Base-by-base conservation (phyloP, 2,113 vertebrate genomes). In the Cavia aperea region DNA sequence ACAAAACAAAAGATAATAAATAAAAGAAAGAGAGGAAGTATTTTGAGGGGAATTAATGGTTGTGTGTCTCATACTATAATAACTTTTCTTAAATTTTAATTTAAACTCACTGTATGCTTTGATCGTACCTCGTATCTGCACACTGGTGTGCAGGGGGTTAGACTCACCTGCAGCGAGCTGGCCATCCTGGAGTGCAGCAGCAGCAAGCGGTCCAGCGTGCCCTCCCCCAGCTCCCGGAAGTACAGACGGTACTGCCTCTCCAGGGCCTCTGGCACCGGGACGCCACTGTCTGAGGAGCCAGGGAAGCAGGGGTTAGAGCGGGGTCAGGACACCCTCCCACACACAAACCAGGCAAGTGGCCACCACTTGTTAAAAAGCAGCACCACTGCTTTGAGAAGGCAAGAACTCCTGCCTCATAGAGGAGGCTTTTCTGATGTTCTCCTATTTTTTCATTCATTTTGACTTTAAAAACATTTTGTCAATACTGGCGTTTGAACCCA, bases 181-280 rank as follows among this genome's bases (percentile, higher is more conserved):
- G 96, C 91, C 93, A 95, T 93, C 87, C 96, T 43, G 0, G 94
- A 96, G 60, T 97, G 97, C 6, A 97, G 97, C 86, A 96, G 93
- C 62, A 97, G 94, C 81, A 98, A 92, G 7, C 4, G 70, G 78
- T 95, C 94, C 78, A 97, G 92, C 0, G 33, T 94, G 58, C 96
- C 95, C 49, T 97, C 85, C 1, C 96, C 97, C 89, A 96, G 43
- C 94, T 98, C 97, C 7, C 86, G 82, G 3, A 83, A 91, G 62
- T 97, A 96, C 54, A 97, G 81, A 29, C 4, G 11, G 56, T 96
- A 96, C 19, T 88, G 87, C 62, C 93, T 93, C 2, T 33, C 92
- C 29, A 96, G 95, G 0, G 92, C n/a, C 63, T 95, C 92, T 0
- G 97, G 97, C 43, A 97, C 94, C 1, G 36, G 58, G 36, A 97